Base-by-base conservation (phyloP, 2,797 vertebrate species). In the Chelidonichthys spinosus region DNA sequence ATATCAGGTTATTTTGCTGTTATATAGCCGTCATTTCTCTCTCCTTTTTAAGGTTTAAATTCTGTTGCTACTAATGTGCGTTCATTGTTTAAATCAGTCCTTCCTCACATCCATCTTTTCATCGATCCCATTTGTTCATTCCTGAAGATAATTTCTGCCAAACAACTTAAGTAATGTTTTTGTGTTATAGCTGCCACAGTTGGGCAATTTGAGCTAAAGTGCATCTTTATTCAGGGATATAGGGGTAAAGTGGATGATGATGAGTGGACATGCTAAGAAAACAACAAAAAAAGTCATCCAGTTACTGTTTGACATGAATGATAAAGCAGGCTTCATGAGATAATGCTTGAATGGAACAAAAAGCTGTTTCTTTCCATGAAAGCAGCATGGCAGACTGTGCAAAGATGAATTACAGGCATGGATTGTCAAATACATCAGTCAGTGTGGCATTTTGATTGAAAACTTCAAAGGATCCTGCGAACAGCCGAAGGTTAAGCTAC, bases 391-490 rank as follows among this genome's bases (percentile, higher is more conserved):
- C 63, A 74, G 33, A 78, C 56, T 64, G 63, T 77, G 67, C 49
- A 52, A 60, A 76, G 73, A 85, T 69, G 73, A 84, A 72, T 83
- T 78, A 70, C 64, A 56, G 83, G 78, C 60, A 81, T 78, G 61
- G n/a, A 82, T 49, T 85, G 82, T 74, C 83, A 85, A 74, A 76
- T 55, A 25, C 5, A 77, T 75, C 78, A 66, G 67, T 85, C 82
- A 76, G 13, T 37, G 32, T 83, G 63, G 69, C 71, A 56, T 83
- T 81, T 82, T 79, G 78, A 90, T 76, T 83, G 65, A 79, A 81
- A 72, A 75, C 49, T 55, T 54, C 76, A 83, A 84, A 77, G 63
- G 60, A 81, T 78, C 46, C 62, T 11, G 60, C 32, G 7, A 83
- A 69, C 39, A 83, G 66, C 63, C 82, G 69, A 85, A 87, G 66